Evolutionary conservation across 2,888 invertebrate species (phyloP).

Genomic region (Monopis laevigella): DNA sequence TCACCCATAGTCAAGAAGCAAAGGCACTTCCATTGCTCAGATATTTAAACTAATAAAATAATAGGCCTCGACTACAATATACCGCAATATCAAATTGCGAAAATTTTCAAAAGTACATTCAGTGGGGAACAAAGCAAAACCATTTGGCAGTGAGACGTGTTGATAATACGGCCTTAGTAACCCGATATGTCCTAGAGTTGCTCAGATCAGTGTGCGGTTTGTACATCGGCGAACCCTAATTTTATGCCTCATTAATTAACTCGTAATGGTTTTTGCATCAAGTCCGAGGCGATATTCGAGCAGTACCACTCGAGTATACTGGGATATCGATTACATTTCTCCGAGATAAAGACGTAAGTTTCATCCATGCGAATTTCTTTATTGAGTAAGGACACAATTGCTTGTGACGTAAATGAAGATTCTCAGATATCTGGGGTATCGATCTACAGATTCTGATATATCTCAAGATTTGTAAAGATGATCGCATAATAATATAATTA

Average conservation of each 20-base stretch:
- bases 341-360: conserved; percentile 4
- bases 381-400: conserved; percentile 5
- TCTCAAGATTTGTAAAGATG: no score
- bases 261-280: conserved; percentile 40
- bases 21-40: no score
- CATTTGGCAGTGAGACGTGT: conserved; percentile 49
- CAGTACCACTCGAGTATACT: not conserved
- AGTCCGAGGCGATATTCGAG: conserved; percentile 9
- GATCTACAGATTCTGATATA: no score
- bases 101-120: conserved; percentile 1
- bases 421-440: no score
- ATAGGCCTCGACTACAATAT: conserved; percentile 5
- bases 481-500: no score
- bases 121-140: conserved; percentile 28
- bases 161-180: conserved; percentile 31
- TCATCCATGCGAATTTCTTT: conserved; percentile 5
- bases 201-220: conserved; percentile 9
- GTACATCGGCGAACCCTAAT: conserved; percentile 41
- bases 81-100: conserved; percentile 1
- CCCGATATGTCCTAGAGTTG: conserved; percentile 2
- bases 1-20: no score
- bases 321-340: conserved; percentile 7
- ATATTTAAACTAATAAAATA: conserved; percentile 1
- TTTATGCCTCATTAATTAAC: conserved; percentile 57
- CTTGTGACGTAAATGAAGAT: not conserved